Conservation (phyloP, 2,888 invertebrate genomes). For the Pimpla rufipes region DNA sequence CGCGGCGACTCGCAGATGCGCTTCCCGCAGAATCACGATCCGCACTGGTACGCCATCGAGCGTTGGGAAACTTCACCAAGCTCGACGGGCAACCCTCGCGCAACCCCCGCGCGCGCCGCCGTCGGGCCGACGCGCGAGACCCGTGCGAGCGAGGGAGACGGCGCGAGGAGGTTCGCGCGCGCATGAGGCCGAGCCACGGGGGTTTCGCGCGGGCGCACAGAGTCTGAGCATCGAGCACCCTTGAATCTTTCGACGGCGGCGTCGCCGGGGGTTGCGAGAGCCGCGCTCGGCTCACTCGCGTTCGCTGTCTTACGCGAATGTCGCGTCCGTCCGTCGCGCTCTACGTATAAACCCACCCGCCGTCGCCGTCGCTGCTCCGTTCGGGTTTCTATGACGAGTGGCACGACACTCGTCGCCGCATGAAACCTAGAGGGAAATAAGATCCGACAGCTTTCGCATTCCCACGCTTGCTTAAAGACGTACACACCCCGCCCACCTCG, state of each 20-base stretch:
- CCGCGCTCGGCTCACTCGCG: conserved; percentile 43
- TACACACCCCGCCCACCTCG: conserved; percentile 16
- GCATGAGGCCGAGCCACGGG: conserved; percentile 52
- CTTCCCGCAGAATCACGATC: conserved; percentile 84
- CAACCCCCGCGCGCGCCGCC: conserved; percentile 50
- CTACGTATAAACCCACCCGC: background rate
- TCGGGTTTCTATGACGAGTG: conserved; percentile 21
- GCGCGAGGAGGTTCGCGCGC: conserved; percentile 55
- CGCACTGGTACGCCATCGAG: conserved; percentile 84
- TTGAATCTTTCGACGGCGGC: conserved; percentile 68
- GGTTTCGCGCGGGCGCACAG: conserved; percentile 67
- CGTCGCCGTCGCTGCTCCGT: background rate
- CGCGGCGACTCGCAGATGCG: conserved; percentile 75
- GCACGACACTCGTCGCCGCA: conserved; percentile 26
- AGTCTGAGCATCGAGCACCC: conserved; percentile 65
- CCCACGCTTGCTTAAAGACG: conserved; percentile 55
- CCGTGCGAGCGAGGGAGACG: conserved; percentile 47
- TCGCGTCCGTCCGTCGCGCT: background rate
- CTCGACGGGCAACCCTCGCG: conserved; percentile 72
- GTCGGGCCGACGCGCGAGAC: conserved; percentile 39
- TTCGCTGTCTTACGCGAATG: conserved; percentile 44
- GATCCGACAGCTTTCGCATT: conserved; percentile 56
- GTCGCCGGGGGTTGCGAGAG: conserved; percentile 54
- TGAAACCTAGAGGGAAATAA: conserved; percentile 60
- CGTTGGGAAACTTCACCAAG: conserved; percentile 82